Percentiles rank a stretch among this genome's conserved stretches.
These are phyloP conservation scores for Drosophila funebris DNA, from an alignment of 1,140 invertebrate species.

Conservation along the genomic window DNA sequence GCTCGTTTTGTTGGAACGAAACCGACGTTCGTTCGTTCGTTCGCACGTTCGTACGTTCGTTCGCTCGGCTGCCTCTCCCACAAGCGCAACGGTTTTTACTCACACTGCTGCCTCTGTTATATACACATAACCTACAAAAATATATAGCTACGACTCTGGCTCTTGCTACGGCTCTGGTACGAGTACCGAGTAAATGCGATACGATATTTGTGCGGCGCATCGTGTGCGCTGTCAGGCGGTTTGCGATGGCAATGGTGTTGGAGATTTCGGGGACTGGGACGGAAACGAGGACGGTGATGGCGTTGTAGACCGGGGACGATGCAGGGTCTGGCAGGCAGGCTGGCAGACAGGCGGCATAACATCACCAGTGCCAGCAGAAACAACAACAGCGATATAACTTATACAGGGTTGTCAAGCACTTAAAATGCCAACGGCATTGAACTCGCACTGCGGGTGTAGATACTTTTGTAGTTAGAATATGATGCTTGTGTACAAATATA, in stretches of 20 bases:
- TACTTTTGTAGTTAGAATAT: background rate
- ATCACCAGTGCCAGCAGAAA: constrained; percentile 66
- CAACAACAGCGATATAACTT: constrained; percentile 57
- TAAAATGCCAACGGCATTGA: constrained; percentile 53
- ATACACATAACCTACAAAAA: constrained; percentile 83
- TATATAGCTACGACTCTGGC: constrained; percentile 61
- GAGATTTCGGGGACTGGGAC: constrained; percentile 23
- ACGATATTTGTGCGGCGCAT: constrained; percentile 76
- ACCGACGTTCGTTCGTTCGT: constrained; percentile 16
- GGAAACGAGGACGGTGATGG: too few species aligned
- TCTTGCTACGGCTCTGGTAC: constrained; percentile 41
- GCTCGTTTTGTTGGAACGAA: constrained; percentile 52
- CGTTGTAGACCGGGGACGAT: background rate
- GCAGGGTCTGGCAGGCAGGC: constrained; percentile 29
- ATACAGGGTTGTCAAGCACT: constrained; percentile 56
- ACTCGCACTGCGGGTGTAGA: constrained; percentile 11
- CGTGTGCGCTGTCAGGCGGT: constrained; percentile 76
- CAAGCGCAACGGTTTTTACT: constrained; percentile 70
- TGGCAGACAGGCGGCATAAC: constrained; percentile 76
- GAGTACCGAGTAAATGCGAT: constrained; percentile 63
- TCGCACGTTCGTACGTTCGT: constrained; percentile 33
- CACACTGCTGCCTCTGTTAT: constrained; percentile 73
- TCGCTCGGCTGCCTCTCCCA: constrained; percentile 69
- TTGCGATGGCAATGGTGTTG: constrained; percentile 41
- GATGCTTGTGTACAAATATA: too few species aligned